Percentiles rank a stretch among this genome's conserved stretches.
Evolutionary conservation across 92 coral and sea anemone species (phyloP).

Genomic region (Phenganax stokvisi): DNA sequence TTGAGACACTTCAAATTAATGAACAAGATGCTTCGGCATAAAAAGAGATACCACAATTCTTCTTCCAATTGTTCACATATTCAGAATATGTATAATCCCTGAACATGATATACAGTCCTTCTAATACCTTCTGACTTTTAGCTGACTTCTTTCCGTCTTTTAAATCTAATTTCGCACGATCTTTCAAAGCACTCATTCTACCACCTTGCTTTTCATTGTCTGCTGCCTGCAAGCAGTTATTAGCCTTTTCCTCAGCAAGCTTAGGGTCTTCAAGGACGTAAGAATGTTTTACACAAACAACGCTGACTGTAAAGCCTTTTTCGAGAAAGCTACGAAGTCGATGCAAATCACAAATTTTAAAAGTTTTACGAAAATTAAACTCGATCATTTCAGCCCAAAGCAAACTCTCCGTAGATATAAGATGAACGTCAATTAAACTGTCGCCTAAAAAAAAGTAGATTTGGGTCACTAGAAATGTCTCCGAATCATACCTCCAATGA

Average conservation of each 20-base stretch:
- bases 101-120: neutral
- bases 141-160: constrained; percentile 14
- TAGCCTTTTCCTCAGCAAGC: constrained; percentile 52
- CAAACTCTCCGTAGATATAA: constrained; percentile 57
- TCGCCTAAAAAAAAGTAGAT: no score
- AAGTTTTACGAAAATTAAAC: constrained; percentile 58
- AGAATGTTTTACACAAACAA: constrained; percentile 75
- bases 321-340: constrained; percentile 66
- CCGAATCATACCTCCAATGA: no score
- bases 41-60: no score
- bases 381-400: constrained; percentile 79
- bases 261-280: constrained; percentile 90
- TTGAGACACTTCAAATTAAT: no score
- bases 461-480: no score
- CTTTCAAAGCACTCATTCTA: constrained; percentile 26
- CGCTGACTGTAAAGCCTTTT: constrained; percentile 63
- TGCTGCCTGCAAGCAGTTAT: constrained; percentile 29
- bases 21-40: no score
- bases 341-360: constrained; percentile 54
- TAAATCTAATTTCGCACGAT: constrained; percentile 6
- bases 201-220: constrained; percentile 3
- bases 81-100: neutral
- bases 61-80: no score
- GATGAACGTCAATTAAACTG: constrained; percentile 39
- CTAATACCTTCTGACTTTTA: neutral